Percentiles rank a stretch among this genome's conserved stretches.
These are phyloP conservation scores for Limnephilus rhombicus DNA, from an alignment of 2,888 invertebrate genomes.

Conservation along the genomic window DNA sequence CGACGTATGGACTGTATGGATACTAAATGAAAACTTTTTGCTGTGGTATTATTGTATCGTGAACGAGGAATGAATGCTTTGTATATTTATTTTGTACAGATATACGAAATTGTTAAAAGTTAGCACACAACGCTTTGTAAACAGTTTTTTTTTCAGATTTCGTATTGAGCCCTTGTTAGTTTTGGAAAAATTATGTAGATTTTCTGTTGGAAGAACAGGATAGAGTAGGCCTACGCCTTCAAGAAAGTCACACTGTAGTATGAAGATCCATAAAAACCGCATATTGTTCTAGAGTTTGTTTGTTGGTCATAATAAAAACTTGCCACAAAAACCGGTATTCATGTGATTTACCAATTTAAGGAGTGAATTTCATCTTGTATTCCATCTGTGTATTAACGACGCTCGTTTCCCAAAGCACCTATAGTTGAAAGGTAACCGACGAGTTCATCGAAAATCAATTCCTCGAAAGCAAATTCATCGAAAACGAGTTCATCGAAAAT, in stretches of 20 bases:
- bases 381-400: too few species aligned
- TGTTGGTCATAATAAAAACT: too few species aligned
- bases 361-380: too few species aligned
- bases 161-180: neutral
- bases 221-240: neutral
- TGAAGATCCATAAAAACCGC: neutral
- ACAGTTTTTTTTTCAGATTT: neutral
- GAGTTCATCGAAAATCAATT: too few species aligned
- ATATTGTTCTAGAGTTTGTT: neutral
- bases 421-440: too few species aligned
- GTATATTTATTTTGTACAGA: neutral
- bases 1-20: neutral
- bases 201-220: neutral
- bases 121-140: neutral
- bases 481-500: too few species aligned
- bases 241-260: neutral
- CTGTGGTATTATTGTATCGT: neutral
- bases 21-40: neutral
- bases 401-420: too few species aligned
- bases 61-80: neutral
- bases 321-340: too few species aligned
- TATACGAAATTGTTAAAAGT: neutral
- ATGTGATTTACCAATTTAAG: too few species aligned
- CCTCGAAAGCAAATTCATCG: too few species aligned
- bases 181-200: neutral